phyloP scores from a whole-genome alignment of 2,888 invertebrate species.

The Conchocele bisecta region DNA sequence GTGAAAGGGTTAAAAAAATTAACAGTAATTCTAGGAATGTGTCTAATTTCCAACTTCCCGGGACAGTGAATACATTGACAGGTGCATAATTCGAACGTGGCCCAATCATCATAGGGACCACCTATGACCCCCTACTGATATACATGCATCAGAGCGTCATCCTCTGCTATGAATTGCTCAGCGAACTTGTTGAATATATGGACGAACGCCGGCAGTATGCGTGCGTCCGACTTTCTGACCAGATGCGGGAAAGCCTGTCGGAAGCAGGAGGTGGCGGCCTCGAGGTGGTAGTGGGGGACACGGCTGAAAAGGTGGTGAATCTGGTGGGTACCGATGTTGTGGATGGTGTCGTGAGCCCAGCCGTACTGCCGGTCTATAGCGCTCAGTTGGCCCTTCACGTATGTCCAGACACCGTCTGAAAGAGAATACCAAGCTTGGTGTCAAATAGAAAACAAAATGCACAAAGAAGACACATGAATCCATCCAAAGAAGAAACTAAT shows the following conservation, averaged over 20 bases:
- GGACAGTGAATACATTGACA: no score
- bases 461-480: no score
- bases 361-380: conserved; percentile 81
- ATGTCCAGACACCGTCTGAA: conserved; percentile 74
- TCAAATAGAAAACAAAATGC: no score
- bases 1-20: no score
- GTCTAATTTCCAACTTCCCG: no score
- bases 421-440: no score
- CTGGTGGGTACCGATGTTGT: conserved; percentile 80
- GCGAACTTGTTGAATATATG: conserved; percentile 76
- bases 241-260: conserved; percentile 74
- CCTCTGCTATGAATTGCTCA: conserved; percentile 57
- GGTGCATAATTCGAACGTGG: no score
- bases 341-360: conserved; percentile 77
- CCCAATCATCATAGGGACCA: no score
- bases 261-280: conserved; percentile 78
- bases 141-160: conserved; percentile 61
- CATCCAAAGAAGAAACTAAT: no score
- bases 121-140: conserved; percentile 69
- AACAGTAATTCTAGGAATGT: no score
- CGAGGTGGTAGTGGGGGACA: conserved; percentile 80
- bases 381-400: conserved; percentile 80
- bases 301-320: conserved; percentile 80
- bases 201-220: conserved; percentile 74
- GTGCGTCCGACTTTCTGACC: conserved; percentile 70